Evolutionary conservation across 2,797 vertebrate genomes (phyloP).

Genomic region (Buceros bicornis): DNA sequence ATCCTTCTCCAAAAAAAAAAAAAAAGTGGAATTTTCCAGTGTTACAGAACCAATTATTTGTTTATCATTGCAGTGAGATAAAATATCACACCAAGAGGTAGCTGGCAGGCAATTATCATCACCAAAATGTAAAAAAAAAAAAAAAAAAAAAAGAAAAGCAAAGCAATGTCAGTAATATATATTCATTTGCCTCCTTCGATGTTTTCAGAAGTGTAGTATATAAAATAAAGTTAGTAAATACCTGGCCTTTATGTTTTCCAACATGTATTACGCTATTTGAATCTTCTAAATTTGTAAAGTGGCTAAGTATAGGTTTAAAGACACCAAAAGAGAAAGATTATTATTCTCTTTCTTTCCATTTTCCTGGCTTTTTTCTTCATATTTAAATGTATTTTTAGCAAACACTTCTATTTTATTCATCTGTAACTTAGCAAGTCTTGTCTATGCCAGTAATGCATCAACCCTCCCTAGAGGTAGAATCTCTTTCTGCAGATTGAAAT

Average conservation of each 20-base stretch:
- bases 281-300: too few relatives aligned
- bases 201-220: too few relatives aligned
- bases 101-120: background rate
- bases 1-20: background rate
- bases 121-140: background rate
- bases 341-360: too few relatives aligned
- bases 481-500: background rate
- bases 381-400: background rate
- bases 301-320: too few relatives aligned
- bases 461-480: background rate
- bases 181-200: background rate
- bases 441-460: background rate
- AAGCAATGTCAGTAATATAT: background rate
- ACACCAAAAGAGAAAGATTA: too few relatives aligned
- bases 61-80: background rate
- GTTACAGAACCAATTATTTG: background rate
- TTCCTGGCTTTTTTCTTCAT: too few relatives aligned
- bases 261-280: too few relatives aligned
- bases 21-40: background rate
- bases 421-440: background rate
- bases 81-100: background rate
- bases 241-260: too few relatives aligned
- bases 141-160: background rate
- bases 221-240: too few relatives aligned
- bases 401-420: background rate